phyloP scores from a whole-genome alignment of 2,797 vertebrate genomes.

The Channa striata region DNA sequence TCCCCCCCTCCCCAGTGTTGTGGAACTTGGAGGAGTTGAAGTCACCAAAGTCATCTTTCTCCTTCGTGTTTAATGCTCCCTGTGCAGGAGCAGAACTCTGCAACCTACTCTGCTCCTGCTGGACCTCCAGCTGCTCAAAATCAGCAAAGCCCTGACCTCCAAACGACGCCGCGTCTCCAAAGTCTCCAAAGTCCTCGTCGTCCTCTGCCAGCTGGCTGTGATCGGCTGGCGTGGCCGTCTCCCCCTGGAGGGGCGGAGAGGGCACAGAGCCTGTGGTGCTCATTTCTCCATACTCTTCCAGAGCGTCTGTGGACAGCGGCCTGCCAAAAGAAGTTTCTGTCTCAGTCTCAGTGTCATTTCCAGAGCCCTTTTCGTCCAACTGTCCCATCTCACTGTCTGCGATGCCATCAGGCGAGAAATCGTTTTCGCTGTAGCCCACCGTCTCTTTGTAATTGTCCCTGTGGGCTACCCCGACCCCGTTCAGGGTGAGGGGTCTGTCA shows the following conservation, averaged over 20 bases:
- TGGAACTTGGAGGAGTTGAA: conserved; percentile 82
- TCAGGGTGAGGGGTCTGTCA: conserved; percentile 29
- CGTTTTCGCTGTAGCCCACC: conserved; percentile 8
- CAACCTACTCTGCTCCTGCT: conserved; percentile 2
- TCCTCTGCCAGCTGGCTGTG: conserved; percentile 83
- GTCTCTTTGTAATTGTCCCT: conserved; percentile 41
- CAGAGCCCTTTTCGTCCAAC: conserved; percentile 69
- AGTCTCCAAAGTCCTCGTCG: conserved; percentile 73
- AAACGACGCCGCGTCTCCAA: conserved; percentile 78
- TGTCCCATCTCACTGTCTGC: conserved; percentile 45
- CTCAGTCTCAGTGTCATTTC: conserved; percentile 68
- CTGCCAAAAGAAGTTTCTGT: conserved; percentile 79
- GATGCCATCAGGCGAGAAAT: conserved; percentile 14
- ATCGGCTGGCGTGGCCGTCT: conserved; percentile 73
- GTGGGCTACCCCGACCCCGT: conserved; percentile 34
- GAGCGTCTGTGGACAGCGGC: conserved; percentile 78
- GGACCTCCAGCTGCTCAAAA: conserved; percentile 67
- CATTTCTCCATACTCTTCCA: conserved; percentile 90
- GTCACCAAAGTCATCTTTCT: conserved; percentile 86
- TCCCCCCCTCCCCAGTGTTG: conserved; percentile 9
- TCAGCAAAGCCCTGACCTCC: conserved; percentile 71
- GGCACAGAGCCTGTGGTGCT: conserved; percentile 84
- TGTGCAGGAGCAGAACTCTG: conserved; percentile 1
- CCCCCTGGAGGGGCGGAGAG: conserved; percentile 78
- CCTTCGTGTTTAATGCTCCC: not conserved